Evolutionary conservation across 2,888 invertebrate species (phyloP), one percentile per base, ranked within the genome.

Genomic region (Trissolcus japonicus): DNA sequence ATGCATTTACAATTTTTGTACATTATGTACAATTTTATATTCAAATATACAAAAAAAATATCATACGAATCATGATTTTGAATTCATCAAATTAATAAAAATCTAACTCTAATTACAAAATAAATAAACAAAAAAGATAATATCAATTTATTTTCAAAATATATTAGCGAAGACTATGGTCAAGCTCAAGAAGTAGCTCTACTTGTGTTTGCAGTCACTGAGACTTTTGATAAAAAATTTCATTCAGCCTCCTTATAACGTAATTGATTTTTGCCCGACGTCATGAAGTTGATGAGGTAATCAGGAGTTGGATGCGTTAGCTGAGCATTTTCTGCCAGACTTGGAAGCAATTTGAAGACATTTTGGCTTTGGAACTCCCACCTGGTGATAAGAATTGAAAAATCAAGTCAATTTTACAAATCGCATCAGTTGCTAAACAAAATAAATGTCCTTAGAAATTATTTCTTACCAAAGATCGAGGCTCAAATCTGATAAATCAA

Each of bases 301-400:
- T 59, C 13, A 19, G 88, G 88, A 29, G 85, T 68, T 67, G 88
- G 88, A 65, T 80, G 77, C 19, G 46, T 43, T 2, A 88, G 35
- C 48, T 85, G 75, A 59, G 79, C 66, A 25, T 79, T 76, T 65
- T 83, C 83, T 51, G 83, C 81, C 55, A 88, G 73, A 69, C 76
- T 79, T 14, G 79, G 81, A 41, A 88, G 67, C 43, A 82, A 82
- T 2, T 53, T 61, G 21, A 81, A 79, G 43, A 87, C 76, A 59
- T 84, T 81, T 16, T 48, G 78, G 78, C 87, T 86, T n/a, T 80
- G 83, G 75, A 86, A 87, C 74, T 86, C 83, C 82, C 86, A 85
- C 19, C 88, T 88, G 60, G 9, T n/a, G 40, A 67, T 46, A n/a
- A 46, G 0, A 14, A 9, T 11, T 11, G 6, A 14, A 4, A 46